Base-by-base conservation (phyloP, 2,888 invertebrate species). In the Candidula unifasciata region DNA sequence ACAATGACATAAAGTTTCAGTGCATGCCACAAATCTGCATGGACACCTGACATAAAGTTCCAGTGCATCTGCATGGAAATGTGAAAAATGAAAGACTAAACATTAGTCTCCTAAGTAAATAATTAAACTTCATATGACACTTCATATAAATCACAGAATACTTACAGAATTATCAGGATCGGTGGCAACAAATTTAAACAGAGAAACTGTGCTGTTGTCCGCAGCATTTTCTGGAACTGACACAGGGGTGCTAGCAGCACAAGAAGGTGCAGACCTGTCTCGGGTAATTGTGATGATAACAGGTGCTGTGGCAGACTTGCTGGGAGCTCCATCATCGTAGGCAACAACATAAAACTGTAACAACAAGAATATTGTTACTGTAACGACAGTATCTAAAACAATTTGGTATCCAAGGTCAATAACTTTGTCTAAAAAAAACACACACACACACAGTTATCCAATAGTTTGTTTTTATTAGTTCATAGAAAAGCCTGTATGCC, bases 331-430 rank as follows among this genome's bases (percentile, higher is more conserved):
- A 64, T 90, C 86, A 82, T 92, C 91, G 60, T 85, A 57, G 21
- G 89, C 92, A 44, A 80, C 52, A 6, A 92, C 90, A 18, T 74
- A 80, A 86, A 91, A 91, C 91, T 91, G 87, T 69, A 87, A 85
- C 60, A 30, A 13, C 44, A 6, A 44, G 44, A 44, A 44, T 44
- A 44, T 44, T 10, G 13, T 13, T 44, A 13, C 13, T 44, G 44
- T 13, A 44, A 44, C 44, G 13, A 13, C 6, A 44, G 6, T 6
- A 44, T 44, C 44, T 44, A 6, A 44, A 44, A 6, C 6, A 44
- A 1, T 13, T 10, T 13, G 6, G 44, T 13, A 44, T 44, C 44
- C 13, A 6, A 44, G 44, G 44, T n/a, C n/a, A n/a, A n/a, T n/a
- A n/a, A n/a, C n/a, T n/a, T n/a, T n/a, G n/a, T n/a, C n/a, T n/a